A percentile compares a stretch with the other conserved stretches of the same genome.
Conservation (phyloP, 2,797 vertebrate genomes). For the Odontamblyopus lacepedii region DNA sequence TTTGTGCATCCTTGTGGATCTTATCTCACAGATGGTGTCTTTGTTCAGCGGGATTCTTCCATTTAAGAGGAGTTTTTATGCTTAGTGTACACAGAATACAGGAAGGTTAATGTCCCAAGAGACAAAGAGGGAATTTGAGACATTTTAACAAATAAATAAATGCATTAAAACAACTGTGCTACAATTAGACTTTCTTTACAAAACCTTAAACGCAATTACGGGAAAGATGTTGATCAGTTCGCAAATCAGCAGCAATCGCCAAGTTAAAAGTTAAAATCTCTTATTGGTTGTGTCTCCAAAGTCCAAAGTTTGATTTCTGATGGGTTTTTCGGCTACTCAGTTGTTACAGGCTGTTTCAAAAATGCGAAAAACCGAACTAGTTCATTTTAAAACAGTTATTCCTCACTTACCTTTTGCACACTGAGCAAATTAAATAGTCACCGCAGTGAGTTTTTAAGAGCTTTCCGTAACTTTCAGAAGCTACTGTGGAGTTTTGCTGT, state of each 20-base stretch:
- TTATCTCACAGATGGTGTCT: not conserved
- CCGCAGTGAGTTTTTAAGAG: too few relatives aligned
- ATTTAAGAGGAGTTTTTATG: constrained; percentile 21
- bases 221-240: not conserved
- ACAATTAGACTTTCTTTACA: not conserved
- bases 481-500: too few relatives aligned
- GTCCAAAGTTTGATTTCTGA: not conserved
- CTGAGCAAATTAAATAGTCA: too few relatives aligned
- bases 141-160: not conserved
- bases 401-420: too few relatives aligned
- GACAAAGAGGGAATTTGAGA: not conserved
- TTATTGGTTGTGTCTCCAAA: not conserved
- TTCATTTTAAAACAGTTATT: too few relatives aligned
- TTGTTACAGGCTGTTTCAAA: not conserved
- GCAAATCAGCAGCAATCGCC: too few relatives aligned
- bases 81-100: not conserved
- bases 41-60: constrained; percentile 19
- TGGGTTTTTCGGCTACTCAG: not conserved
- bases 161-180: not conserved
- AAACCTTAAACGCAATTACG: not conserved
- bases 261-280: not conserved
- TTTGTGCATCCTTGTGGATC: not conserved
- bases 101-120: not conserved
- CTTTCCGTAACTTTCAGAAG: too few relatives aligned
- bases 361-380: too few relatives aligned